A percentile compares a stretch with the other conserved stretches of the same genome.
These are phyloP conservation scores for Amblyornis subalaris DNA, from an alignment of 2,113 vertebrate genomes.

Conservation along the genomic window DNA sequence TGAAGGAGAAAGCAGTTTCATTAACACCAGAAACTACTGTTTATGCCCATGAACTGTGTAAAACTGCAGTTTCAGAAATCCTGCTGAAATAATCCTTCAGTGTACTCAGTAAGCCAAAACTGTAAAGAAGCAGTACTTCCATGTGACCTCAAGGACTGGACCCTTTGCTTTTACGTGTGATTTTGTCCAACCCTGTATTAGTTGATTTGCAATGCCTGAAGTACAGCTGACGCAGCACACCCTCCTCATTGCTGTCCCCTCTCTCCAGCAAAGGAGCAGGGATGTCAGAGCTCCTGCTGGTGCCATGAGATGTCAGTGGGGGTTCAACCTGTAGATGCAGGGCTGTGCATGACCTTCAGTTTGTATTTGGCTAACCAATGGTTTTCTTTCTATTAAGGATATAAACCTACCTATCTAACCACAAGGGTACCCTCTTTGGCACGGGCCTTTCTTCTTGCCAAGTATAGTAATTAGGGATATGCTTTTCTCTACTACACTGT, in stretches of 20 bases:
- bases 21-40: slow-evolving; percentile 45
- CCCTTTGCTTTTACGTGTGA: neutral
- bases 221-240: neutral
- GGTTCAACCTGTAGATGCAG: neutral
- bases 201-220: neutral
- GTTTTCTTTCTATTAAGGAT: neutral
- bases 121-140: neutral
- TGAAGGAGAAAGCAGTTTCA: slow-evolving; percentile 45
- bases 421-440: neutral
- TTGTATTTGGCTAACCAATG: neutral
- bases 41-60: slow-evolving; percentile 36
- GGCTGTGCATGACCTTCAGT: neutral
- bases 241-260: fast-evolving
- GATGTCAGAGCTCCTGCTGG: neutral
- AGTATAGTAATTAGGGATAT: neutral
- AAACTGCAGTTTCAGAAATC: slow-evolving; percentile 37
- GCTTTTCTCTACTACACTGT: neutral
- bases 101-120: neutral
- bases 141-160: neutral
- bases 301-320: neutral
- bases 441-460: neutral
- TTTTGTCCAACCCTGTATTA: neutral
- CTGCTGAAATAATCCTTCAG: slow-evolving; percentile 21
- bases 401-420: neutral
- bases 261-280: neutral